phyloP scores from a whole-genome alignment of 2,797 vertebrate genomes.

The Aphelocoma californica region DNA sequence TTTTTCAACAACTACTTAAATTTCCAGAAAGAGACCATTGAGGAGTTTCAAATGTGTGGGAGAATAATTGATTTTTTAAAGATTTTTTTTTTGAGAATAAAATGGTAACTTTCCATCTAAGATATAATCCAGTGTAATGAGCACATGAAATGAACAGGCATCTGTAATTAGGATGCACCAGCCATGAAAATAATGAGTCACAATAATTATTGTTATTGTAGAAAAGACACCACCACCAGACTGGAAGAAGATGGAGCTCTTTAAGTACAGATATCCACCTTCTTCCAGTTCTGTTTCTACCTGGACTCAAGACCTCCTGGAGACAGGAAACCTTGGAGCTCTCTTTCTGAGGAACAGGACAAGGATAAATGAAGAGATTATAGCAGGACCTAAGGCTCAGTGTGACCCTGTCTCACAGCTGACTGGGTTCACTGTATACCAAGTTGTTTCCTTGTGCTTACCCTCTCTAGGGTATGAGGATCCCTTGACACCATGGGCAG shows the following conservation, averaged over 20 bases:
- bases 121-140: not conserved
- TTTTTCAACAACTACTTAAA: not conserved
- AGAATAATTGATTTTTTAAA: not conserved
- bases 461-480: fast-evolving
- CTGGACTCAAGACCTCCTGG: not conserved
- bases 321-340: not conserved
- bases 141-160: not conserved
- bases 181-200: not conserved
- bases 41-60: not conserved
- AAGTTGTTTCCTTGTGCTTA: not conserved
- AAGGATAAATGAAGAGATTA: not conserved
- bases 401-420: not conserved
- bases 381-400: not conserved
- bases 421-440: not conserved
- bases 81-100: not conserved
- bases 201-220: not conserved
- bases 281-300: not conserved
- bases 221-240: not conserved
- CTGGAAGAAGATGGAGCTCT: not conserved
- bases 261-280: not conserved
- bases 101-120: not conserved
- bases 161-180: not conserved
- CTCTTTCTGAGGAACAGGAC: not conserved
- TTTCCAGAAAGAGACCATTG: not conserved
- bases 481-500: fast-evolving